These are phyloP conservation scores for Eidolon dupreanum DNA, from an alignment of 2,797 vertebrate genomes.

Conservation along the genomic window DNA sequence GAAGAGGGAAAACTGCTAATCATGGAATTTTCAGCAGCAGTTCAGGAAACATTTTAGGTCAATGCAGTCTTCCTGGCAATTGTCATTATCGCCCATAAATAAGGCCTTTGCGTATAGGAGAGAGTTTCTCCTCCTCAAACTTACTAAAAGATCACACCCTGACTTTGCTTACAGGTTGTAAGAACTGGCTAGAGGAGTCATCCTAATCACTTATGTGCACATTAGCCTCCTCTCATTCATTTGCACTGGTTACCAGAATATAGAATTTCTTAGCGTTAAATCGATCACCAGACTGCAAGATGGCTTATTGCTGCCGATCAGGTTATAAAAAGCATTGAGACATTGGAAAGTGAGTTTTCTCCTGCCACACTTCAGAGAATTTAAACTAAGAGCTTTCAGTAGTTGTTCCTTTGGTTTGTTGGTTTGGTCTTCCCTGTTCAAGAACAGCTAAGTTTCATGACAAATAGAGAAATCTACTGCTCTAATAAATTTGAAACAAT, in stretches of 20 bases:
- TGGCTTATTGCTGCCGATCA: background rate
- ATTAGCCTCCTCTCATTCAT: background rate
- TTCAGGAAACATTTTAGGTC: background rate
- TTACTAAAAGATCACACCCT: background rate
- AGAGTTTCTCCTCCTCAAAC: background rate
- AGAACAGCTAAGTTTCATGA: background rate
- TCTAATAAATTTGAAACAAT: constrained; percentile 20
- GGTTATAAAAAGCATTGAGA: background rate
- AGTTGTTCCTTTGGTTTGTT: background rate
- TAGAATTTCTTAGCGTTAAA: background rate
- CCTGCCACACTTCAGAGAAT: background rate
- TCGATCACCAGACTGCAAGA: background rate
- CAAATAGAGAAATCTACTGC: background rate
- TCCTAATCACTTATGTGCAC: background rate
- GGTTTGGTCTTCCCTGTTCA: background rate
- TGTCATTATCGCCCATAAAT: background rate
- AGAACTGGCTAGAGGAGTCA: background rate
- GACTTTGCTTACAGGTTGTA: background rate
- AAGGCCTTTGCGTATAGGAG: background rate
- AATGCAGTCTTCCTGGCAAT: background rate
- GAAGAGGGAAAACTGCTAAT: background rate
- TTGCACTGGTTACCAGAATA: background rate
- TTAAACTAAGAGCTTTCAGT: constrained; percentile 11
- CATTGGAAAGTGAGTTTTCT: background rate
- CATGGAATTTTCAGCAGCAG: background rate